phyloP scores from a whole-genome alignment of 2,797 vertebrate genomes.

The Hoplostethus atlanticus region DNA sequence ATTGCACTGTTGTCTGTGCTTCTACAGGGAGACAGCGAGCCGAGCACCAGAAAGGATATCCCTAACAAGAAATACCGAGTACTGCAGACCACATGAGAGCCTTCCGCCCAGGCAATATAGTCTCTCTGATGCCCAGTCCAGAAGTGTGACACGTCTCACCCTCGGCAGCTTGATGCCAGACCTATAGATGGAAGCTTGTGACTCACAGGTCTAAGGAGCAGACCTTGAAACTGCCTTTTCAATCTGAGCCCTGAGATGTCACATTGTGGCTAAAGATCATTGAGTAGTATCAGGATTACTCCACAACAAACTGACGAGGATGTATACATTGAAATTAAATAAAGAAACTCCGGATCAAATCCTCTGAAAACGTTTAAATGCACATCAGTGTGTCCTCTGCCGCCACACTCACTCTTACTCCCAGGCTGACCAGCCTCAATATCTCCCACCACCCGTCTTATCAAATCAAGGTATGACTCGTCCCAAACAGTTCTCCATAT shows the following conservation, averaged over 20 bases:
- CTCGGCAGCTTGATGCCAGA: background rate
- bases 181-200: background rate
- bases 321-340: too few species aligned
- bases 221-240: background rate
- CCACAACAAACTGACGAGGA: too few species aligned
- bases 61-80: too few species aligned
- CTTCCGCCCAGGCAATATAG: too few species aligned
- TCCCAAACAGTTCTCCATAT: conserved; percentile 46
- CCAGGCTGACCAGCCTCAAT: conserved; percentile 8
- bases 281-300: too few species aligned
- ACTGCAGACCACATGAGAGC: too few species aligned
- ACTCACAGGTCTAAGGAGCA: background rate
- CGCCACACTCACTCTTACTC: background rate
- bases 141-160: background rate
- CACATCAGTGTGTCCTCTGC: background rate
- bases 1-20: too few species aligned
- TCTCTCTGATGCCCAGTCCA: background rate
- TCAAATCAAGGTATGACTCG: conserved; percentile 24
- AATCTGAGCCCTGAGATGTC: background rate
- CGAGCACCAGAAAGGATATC: too few species aligned
- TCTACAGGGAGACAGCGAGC: too few species aligned
- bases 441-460: conserved; percentile 27
- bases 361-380: too few species aligned
- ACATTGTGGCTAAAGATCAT: background rate
- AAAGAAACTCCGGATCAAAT: too few species aligned